Percentiles rank a stretch among this genome's conserved stretches.
Evolutionary conservation across 2,797 vertebrate species (phyloP).

Genomic region (Podarcis siculus): DNA sequence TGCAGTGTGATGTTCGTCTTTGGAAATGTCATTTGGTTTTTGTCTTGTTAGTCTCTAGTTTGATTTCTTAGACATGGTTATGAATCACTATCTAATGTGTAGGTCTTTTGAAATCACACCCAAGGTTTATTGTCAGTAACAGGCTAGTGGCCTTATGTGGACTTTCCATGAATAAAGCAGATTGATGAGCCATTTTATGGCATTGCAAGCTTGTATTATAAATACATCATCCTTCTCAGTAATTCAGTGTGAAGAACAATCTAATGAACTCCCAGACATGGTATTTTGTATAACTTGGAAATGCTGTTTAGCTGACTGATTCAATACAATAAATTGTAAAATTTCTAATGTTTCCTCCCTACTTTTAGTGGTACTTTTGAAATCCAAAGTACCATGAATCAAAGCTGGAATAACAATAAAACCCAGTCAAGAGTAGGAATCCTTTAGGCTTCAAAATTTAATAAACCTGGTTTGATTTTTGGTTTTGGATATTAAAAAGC

Average conservation of each 20-base stretch:
- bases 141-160: conserved; percentile 80
- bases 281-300: conserved; percentile 59
- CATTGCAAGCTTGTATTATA: conserved; percentile 78
- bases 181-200: conserved; percentile 83
- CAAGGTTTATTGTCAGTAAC: conserved; percentile 82
- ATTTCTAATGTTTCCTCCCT: conserved; percentile 43
- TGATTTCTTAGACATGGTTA: conserved; percentile 75
- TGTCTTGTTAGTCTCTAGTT: conserved; percentile 74
- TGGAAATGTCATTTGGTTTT: conserved; percentile 64
- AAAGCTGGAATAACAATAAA: conserved; percentile 45
- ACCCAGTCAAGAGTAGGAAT: conserved; percentile 35
- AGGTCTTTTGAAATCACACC: conserved; percentile 78
- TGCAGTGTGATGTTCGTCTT: conserved; percentile 68
- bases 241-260: conserved; percentile 76
- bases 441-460: conserved; percentile 47
- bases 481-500: conserved; percentile 12
- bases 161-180: conserved; percentile 81
- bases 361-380: conserved; percentile 53
- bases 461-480: conserved; percentile 46
- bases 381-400: conserved; percentile 23
- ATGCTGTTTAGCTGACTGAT: conserved; percentile 53
- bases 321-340: conserved; percentile 56
- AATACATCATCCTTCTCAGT: conserved; percentile 81
- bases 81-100: conserved; percentile 78
- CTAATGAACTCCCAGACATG: conserved; percentile 73